Conservation (phyloP, 2,888 invertebrate species). For the Hedya salicella region DNA sequence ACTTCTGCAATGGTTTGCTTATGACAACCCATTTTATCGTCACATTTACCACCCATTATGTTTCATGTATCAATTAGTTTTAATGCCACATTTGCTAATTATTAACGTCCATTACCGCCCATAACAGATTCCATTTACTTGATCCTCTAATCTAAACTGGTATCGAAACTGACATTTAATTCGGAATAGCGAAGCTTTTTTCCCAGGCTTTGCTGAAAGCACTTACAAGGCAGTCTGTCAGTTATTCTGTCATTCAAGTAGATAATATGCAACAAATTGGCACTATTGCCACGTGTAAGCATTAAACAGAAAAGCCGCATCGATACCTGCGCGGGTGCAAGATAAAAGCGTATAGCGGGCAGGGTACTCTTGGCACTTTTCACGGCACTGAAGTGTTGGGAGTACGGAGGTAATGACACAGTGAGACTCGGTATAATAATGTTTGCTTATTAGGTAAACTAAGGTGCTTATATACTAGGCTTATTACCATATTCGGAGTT, state of each 20-base stretch:
- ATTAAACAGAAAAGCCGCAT: conserved; percentile 71
- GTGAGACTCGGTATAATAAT: too few relatives aligned
- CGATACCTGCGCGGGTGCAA: conserved; percentile 53
- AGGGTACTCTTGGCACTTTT: too few relatives aligned
- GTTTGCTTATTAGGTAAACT: too few relatives aligned
- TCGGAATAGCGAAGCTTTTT: conserved; percentile 41
- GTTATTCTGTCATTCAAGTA: conserved; percentile 61
- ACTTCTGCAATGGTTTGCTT: too few relatives aligned
- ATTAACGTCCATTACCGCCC: conserved; percentile 21
- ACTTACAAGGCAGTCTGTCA: conserved; percentile 69
- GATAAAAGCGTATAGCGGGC: conserved; percentile 15
- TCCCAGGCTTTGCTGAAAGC: conserved; percentile 43
- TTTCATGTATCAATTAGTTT: conserved; percentile 17
- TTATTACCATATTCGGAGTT: too few relatives aligned
- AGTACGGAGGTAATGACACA: too few relatives aligned
- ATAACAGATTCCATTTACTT: conserved; percentile 16
- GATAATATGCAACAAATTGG: conserved; percentile 79
- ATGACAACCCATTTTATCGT: neutral
- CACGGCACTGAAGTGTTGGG: too few relatives aligned
- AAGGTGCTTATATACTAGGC: too few relatives aligned
- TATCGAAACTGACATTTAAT: conserved; percentile 38
- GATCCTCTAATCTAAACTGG: conserved; percentile 32
- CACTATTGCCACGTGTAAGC: conserved; percentile 70
- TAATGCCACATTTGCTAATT: conserved; percentile 18
- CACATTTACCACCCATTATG: conserved; percentile 17